Percentiles rank a stretch among this genome's conserved stretches.
Evolutionary conservation across 2,888 invertebrate genomes (phyloP).

Genomic region (Cenopis cana): DNA sequence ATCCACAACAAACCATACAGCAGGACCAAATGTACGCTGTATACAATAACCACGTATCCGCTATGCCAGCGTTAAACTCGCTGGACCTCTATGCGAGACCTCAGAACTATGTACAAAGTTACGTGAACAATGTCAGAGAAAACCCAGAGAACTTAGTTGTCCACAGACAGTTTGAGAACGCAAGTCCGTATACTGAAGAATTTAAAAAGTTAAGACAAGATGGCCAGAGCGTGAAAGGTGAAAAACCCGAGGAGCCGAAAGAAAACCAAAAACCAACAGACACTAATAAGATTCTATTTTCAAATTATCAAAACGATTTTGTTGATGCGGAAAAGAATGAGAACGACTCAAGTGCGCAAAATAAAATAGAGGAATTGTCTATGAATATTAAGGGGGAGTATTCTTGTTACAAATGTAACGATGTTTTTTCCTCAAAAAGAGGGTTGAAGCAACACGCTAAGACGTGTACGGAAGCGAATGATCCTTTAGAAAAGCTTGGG

Average conservation of each 20-base stretch:
- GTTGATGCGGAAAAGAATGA: constrained; percentile 55
- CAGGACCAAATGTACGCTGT: constrained; percentile 67
- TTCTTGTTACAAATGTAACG: constrained; percentile 72
- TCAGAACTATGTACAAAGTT: constrained; percentile 68
- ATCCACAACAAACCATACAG: constrained; percentile 54
- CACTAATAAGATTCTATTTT: constrained; percentile 68
- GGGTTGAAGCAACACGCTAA: constrained; percentile 74
- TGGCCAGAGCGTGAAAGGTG: constrained; percentile 54
- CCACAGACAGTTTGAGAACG: constrained; percentile 70
- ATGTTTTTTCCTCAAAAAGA: constrained; percentile 71
- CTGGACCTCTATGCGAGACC: constrained; percentile 66
- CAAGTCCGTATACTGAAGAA: constrained; percentile 66
- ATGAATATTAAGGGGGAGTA: constrained; percentile 76
- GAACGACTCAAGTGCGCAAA: constrained; percentile 57
- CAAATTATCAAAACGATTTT: constrained; percentile 54
- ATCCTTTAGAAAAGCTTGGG: constrained; percentile 63
- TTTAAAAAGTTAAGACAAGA: constrained; percentile 66
- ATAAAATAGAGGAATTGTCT: constrained; percentile 66
- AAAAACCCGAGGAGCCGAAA: constrained; percentile 69
- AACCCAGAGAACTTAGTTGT: constrained; percentile 78
- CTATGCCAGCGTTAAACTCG: constrained; percentile 61
- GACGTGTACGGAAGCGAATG: constrained; percentile 58
- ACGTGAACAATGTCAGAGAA: constrained; percentile 59
- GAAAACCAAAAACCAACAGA: constrained; percentile 73
- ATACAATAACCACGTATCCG: constrained; percentile 63